Conservation (phyloP, 2,797 vertebrate species). For the Lates japonicus region DNA sequence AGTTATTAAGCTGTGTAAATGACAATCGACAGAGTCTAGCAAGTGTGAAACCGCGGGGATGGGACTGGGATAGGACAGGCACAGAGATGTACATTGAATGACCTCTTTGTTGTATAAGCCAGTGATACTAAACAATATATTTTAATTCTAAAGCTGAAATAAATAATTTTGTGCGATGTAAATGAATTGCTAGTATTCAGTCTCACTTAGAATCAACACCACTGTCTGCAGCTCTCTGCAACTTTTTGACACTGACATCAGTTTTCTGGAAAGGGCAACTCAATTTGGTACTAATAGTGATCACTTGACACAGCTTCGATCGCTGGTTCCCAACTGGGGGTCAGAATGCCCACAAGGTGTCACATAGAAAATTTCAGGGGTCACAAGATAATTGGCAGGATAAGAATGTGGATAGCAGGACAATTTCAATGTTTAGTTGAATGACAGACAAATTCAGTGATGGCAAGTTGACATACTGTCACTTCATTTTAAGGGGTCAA, state of each 20-base stretch:
- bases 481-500: neutral
- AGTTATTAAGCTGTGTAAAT: constrained; percentile 57
- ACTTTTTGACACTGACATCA: neutral
- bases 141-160: neutral
- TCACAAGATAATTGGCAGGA: neutral
- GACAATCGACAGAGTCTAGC: constrained; percentile 54
- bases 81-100: constrained; percentile 10
- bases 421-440: neutral
- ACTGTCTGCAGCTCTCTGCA: neutral
- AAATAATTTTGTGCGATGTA: neutral
- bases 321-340: no score
- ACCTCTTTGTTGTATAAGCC: constrained; percentile 33
- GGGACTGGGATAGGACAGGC: neutral
- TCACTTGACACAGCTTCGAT: neutral
- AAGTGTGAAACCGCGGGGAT: constrained; percentile 27
- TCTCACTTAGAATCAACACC: neutral
- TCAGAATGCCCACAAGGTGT: no score
- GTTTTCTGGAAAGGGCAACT: neutral
- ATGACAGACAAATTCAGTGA: neutral
- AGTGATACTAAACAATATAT: neutral
- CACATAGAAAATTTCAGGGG: neutral
- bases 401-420: no score
- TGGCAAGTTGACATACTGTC: neutral
- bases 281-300: neutral
- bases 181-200: neutral